Percentiles rank a stretch among this genome's conserved stretches.
Conservation (phyloP, 2,797 vertebrate species). For the Acanthopagrus latus region DNA sequence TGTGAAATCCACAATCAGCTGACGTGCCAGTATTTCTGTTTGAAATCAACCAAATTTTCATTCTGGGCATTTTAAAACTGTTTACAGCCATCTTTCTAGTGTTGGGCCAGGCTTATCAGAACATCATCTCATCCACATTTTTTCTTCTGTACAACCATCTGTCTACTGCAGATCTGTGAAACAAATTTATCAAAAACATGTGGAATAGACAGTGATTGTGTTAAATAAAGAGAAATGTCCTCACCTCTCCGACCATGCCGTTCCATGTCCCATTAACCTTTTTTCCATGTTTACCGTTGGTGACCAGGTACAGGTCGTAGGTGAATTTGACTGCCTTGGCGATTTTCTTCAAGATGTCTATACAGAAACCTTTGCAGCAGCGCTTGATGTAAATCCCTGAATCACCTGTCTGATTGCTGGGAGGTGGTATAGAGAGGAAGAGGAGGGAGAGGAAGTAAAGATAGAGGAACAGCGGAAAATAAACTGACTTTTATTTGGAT, state of each 20-base stretch:
- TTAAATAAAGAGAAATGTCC: slow-evolving; percentile 2
- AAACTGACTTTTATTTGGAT: too few species aligned
- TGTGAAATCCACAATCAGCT: slow-evolving; percentile 56
- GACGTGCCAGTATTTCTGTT: slow-evolving; percentile 46
- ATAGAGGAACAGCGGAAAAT: neutral
- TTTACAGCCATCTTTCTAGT: slow-evolving; percentile 17
- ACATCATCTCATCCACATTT: slow-evolving; percentile 8
- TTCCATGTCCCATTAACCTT: slow-evolving; percentile 99
- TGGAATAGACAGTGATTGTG: neutral
- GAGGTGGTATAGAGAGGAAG: neutral
- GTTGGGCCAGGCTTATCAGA: slow-evolving; percentile 4
- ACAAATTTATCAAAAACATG: slow-evolving; percentile 1
- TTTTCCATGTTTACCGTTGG: slow-evolving; percentile 98
- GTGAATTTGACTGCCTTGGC: slow-evolving; percentile 98
- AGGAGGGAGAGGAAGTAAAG: neutral
- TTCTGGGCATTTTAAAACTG: slow-evolving; percentile 42
- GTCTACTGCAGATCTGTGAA: neutral
- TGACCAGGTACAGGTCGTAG: slow-evolving; percentile 98
- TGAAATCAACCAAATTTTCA: slow-evolving; percentile 39
- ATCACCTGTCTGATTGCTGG: slow-evolving; percentile 94
- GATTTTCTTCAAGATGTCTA: slow-evolving; percentile 99
- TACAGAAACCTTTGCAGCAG: slow-evolving; percentile 99
- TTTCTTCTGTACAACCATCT: neutral
- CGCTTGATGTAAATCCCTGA: slow-evolving; percentile 98
- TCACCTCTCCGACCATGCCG: slow-evolving; percentile 98